Conservation (phyloP, 2,113 vertebrate species). For the Agapornis roseicollis region DNA sequence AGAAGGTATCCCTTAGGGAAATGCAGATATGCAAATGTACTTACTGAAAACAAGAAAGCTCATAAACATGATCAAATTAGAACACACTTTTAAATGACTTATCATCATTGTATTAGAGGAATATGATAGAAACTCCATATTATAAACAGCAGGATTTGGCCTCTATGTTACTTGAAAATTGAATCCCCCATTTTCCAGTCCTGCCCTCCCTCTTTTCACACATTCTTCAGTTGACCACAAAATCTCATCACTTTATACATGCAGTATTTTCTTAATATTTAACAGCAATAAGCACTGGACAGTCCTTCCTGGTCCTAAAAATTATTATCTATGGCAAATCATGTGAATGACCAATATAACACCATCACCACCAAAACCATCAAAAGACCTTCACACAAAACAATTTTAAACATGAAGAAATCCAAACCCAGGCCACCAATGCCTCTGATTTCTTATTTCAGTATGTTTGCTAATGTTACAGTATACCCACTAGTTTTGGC, state of each 20-base stretch:
- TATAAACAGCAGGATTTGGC: background rate
- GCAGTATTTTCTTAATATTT: background rate
- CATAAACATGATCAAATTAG: background rate
- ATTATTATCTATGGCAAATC: background rate
- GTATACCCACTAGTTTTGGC: background rate
- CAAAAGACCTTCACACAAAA: background rate
- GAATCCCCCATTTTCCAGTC: background rate
- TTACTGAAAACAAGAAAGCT: background rate
- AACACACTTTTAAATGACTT: background rate
- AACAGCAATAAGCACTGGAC: background rate
- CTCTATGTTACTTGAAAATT: background rate
- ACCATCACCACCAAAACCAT: background rate
- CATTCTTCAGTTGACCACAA: background rate
- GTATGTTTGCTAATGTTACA: background rate
- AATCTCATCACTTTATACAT: background rate
- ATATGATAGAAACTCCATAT: background rate
- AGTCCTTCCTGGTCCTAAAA: background rate
- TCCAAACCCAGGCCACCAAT: background rate
- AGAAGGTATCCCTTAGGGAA: background rate
- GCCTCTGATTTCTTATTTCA: background rate
- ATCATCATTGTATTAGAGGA: background rate
- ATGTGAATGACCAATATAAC: rapidly evolving
- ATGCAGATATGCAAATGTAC: background rate
- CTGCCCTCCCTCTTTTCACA: background rate
- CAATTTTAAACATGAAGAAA: background rate